phyloP scores from a whole-genome alignment of 2,888 invertebrate genomes.

The Ophioninae sp. region DNA sequence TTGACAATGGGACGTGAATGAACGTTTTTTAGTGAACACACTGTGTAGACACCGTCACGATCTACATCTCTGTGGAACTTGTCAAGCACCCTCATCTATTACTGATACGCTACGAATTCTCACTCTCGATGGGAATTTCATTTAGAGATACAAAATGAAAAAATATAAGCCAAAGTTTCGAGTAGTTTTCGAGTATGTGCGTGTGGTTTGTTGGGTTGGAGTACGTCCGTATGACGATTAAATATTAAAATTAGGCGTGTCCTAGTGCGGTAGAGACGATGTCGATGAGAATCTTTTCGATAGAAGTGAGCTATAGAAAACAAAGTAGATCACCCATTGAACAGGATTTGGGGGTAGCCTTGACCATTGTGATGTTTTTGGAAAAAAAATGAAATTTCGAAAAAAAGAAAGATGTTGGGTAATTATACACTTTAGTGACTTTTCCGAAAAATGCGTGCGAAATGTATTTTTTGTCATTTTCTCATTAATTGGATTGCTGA shows the following conservation, averaged over 20 bases:
- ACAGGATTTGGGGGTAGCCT: neutral
- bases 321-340: neutral
- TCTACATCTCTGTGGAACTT: slow-evolving; percentile 34
- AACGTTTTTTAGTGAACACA: slow-evolving; percentile 47
- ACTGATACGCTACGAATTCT: slow-evolving; percentile 35
- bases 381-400: neutral
- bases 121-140: slow-evolving; percentile 22
- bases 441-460: too few relatives aligned
- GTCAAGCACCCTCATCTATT: slow-evolving; percentile 51
- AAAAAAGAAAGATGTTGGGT: neutral
- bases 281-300: slow-evolving; percentile 11
- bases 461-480: too few relatives aligned
- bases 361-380: neutral
- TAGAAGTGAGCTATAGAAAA: neutral
- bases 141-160: neutral
- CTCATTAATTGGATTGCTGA: too few relatives aligned
- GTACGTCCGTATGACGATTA: slow-evolving; percentile 4
- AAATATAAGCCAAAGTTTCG: slow-evolving; percentile 19
- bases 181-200: slow-evolving; percentile 9
- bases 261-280: slow-evolving; percentile 32
- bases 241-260: slow-evolving; percentile 32
- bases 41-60: slow-evolving; percentile 45
- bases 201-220: slow-evolving; percentile 3
- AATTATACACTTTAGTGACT: too few relatives aligned
- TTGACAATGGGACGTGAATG: slow-evolving; percentile 41